Base-by-base conservation (phyloP, 1,140 invertebrate genomes). In the Drosophila insularis region DNA sequence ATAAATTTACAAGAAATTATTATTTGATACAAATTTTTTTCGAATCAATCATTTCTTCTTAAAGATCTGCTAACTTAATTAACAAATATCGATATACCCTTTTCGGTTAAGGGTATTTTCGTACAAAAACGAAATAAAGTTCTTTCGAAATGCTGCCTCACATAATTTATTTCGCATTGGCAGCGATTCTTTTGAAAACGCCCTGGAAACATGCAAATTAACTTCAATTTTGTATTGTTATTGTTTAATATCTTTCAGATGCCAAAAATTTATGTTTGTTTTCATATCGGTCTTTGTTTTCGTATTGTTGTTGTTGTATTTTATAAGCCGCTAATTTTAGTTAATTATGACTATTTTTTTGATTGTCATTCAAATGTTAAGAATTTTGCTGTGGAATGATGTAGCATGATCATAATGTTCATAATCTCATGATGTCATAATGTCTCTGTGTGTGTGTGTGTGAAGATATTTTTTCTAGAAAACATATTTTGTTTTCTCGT, bases 141-240 rank as follows among this genome's bases (percentile, higher is more conserved):
- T 86, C 81, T 86, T 87, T 87, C 68, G 78, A 86, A 86, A 79
- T 72, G 77, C 66, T 72, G 77, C 66, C 46, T 53, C 71, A 72
- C 81, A 85, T 87, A 80, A 87, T 80, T 87, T 89, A 87, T 89
- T 76, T 82, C 37, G 35, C 0, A 54, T 66, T 55, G 61, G 32
- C 43, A 50, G 43, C 32, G 50, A 46, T 81, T 85, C 82, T 75
- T 75, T 43, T 23, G 81, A 85, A 58, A 89, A 81, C 75, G 71
- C 63, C 72, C 80, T 71, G 75, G 60, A 70, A 79, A 65, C 82
- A 87, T 87, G 82, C 82, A 87, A 87, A 89, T 87, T 87, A 76
- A 76, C 73, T 76, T 68, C 78, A 81, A 81, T 74, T 82, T 72
- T 79, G 67, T 73, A 68, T 78, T 78, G 72, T 50, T 68, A 50